Evolutionary conservation across 2,888 invertebrate species (phyloP).

Genomic region (Watsonalla binaria): DNA sequence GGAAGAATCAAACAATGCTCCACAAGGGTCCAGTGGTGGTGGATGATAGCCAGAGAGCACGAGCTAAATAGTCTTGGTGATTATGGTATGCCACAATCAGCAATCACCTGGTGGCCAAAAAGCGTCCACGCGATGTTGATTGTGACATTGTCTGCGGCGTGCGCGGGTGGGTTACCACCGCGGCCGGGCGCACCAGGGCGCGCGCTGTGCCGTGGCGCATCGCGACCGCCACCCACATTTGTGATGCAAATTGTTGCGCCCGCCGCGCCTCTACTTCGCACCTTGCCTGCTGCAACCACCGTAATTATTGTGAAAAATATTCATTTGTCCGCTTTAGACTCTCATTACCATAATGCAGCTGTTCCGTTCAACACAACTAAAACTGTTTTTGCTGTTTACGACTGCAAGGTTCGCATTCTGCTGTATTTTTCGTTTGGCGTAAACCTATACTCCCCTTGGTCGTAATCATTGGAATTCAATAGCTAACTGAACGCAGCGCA

Average conservation of each 20-base stretch:
- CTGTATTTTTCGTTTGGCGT: constrained; percentile 35
- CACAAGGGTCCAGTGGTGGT: neutral
- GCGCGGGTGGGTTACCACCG: constrained; percentile 9
- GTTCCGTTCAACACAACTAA: constrained; percentile 21
- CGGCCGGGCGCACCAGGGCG: constrained; percentile 36
- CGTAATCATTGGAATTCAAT: constrained; percentile 65
- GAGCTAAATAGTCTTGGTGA: constrained; percentile 41
- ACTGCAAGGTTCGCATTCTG: constrained; percentile 1
- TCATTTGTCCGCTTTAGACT: constrained; percentile 61
- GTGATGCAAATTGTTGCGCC: constrained; percentile 66
- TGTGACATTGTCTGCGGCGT: constrained; percentile 72
- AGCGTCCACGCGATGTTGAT: constrained; percentile 75
- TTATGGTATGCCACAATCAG: constrained; percentile 67
- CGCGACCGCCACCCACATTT: constrained; percentile 62
- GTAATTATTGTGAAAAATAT: constrained; percentile 75
- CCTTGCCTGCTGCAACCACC: constrained; percentile 65
- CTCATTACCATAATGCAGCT: constrained; percentile 52
- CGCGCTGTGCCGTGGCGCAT: constrained; percentile 42
- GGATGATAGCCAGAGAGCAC: constrained; percentile 11
- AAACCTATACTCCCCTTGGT: constrained; percentile 47
- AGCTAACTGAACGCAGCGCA: constrained; percentile 54
- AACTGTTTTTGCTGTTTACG: constrained; percentile 17
- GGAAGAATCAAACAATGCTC: too few relatives aligned
- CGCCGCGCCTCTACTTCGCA: constrained; percentile 54
- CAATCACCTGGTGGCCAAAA: constrained; percentile 72